Conservation (phyloP, 2,888 invertebrate species). For the Phlogophora meticulosa region DNA sequence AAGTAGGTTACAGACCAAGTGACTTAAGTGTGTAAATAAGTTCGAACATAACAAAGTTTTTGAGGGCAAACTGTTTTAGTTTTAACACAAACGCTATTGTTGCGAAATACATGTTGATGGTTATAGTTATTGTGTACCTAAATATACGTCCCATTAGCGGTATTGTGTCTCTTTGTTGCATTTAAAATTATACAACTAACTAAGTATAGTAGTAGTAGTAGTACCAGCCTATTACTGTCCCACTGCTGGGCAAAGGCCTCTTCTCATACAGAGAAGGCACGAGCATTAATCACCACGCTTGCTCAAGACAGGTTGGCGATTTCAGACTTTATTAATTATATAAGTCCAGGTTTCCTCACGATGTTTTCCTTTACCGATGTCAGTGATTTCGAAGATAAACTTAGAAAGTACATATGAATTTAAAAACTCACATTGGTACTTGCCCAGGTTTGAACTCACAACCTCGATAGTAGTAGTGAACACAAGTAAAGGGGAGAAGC, state of each 20-base stretch:
- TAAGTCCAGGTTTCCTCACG: no score
- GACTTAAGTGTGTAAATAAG: constrained; percentile 50
- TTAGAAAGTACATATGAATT: no score
- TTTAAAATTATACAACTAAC: constrained; percentile 1
- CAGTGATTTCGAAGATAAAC: no score
- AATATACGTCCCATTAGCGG: neutral
- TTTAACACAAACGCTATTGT: constrained; percentile 13
- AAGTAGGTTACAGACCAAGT: constrained; percentile 72
- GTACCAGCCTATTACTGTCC: no score
- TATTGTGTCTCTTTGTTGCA: neutral
- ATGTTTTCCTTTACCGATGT: no score
- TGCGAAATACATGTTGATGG: constrained; percentile 16
- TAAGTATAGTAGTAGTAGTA: neutral
- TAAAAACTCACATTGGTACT: no score
- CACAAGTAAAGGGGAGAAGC: neutral
- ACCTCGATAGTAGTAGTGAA: no score
- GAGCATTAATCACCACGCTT: no score
- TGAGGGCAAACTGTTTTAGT: constrained; percentile 29
- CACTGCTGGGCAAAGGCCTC: no score
- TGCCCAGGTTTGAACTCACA: no score
- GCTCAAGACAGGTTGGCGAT: no score
- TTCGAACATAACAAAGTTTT: constrained; percentile 45
- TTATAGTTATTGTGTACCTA: neutral
- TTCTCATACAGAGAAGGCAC: neutral
- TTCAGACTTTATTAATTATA: no score